Percentiles rank a stretch among this genome's conserved stretches.
Evolutionary conservation across 2,113 vertebrate species (phyloP).

Genomic region (Zingel zingel): DNA sequence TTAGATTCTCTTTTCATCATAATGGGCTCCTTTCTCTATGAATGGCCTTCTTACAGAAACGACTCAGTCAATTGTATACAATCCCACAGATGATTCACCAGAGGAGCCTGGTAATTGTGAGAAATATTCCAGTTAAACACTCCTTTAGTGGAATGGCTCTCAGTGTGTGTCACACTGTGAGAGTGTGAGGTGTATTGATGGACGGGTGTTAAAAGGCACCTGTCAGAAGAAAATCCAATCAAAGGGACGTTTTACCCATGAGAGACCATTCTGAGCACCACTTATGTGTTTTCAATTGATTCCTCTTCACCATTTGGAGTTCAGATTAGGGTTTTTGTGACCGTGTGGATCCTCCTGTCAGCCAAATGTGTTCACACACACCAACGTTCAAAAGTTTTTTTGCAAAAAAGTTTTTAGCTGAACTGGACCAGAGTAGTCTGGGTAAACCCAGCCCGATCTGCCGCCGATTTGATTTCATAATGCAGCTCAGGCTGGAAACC

Average conservation of each 20-base stretch:
- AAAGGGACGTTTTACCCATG: neutral
- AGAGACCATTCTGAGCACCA: neutral
- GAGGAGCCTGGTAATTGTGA: slow-evolving; percentile 55
- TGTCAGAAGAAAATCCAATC: slow-evolving; percentile 1
- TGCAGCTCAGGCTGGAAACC: too few species aligned
- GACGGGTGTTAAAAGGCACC: slow-evolving; percentile 5
- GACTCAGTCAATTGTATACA: slow-evolving; percentile 69
- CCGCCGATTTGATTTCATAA: too few species aligned
- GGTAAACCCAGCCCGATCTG: too few species aligned
- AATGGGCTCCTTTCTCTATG: slow-evolving; percentile 67
- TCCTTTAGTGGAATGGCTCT: slow-evolving; percentile 12
- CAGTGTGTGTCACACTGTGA: neutral
- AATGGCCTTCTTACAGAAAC: slow-evolving; percentile 49
- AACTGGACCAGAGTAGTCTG: too few species aligned
- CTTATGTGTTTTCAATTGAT: slow-evolving; percentile 3
- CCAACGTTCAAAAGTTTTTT: neutral
- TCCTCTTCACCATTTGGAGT: neutral
- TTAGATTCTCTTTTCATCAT: slow-evolving; percentile 57
- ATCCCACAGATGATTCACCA: slow-evolving; percentile 58
- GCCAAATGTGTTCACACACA: neutral
- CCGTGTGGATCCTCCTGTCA: neutral
- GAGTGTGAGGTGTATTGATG: slow-evolving; percentile 25
- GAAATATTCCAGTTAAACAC: slow-evolving; percentile 45
- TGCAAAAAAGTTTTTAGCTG: too few species aligned
- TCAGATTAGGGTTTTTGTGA: neutral